These are phyloP conservation scores for Dipodomys stephensi DNA, from an alignment of 2,113 vertebrate genomes.

Conservation along the genomic window DNA sequence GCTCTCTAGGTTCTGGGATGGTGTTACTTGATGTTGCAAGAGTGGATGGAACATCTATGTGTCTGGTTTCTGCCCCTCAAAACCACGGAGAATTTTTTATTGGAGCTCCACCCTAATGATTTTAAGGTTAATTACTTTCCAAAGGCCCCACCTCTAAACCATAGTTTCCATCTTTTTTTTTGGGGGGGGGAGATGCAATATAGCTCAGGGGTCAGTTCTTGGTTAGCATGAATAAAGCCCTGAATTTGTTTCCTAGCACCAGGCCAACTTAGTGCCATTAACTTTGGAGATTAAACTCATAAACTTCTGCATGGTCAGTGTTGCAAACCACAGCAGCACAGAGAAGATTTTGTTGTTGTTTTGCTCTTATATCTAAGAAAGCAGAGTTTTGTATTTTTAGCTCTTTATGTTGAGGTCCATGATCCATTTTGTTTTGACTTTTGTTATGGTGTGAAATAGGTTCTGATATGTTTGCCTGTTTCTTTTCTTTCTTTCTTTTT, in stretches of 20 bases:
- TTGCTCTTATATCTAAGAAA: not conserved
- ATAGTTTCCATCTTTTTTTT: not conserved
- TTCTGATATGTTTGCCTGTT: not conserved
- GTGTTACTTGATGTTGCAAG: not conserved
- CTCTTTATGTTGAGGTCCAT: not conserved
- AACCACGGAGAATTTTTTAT: not conserved
- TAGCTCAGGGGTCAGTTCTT: not conserved
- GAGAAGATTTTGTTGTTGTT: too few species aligned
- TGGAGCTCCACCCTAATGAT: not conserved
- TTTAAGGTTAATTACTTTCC: not conserved
- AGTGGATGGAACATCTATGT: not conserved
- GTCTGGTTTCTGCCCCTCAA: not conserved
- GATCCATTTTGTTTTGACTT: not conserved
- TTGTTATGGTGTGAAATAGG: not conserved
- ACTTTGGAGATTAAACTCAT: not conserved
- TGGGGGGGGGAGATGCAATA: too few species aligned
- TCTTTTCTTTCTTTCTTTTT: not conserved
- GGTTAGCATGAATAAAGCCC: not conserved
- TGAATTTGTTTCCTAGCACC: not conserved
- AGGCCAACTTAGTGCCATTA: not conserved
- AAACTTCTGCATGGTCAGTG: too few species aligned
- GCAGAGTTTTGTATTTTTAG: not conserved
- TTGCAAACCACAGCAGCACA: not conserved
- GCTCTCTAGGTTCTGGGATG: not conserved
- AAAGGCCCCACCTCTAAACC: not conserved